phyloP scores from a whole-genome alignment of 2,888 invertebrate species.

The Drepana falcataria region DNA sequence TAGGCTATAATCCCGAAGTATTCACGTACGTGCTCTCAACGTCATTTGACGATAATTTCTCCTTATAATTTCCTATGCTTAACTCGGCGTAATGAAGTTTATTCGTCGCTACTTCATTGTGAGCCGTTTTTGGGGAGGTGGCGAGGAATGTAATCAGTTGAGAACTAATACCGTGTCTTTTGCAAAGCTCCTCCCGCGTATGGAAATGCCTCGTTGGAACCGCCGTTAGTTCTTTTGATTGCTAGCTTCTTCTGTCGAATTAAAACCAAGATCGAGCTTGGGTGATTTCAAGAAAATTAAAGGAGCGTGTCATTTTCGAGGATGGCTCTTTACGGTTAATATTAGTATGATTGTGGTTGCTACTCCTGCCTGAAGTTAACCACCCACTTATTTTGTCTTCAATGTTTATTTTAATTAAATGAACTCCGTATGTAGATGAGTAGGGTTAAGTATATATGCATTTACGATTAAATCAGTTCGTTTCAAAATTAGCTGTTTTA shows the following conservation, averaged over 20 bases:
- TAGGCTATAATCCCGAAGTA: conserved; percentile 58
- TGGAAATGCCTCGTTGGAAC: conserved; percentile 72
- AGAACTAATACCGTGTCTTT: conserved; percentile 74
- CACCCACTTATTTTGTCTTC: conserved; percentile 48
- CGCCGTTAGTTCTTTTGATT: conserved; percentile 76
- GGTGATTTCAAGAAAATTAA: conserved; percentile 71
- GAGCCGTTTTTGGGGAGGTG: conserved; percentile 66
- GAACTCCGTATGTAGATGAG: conserved; percentile 38
- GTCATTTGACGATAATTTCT: conserved; percentile 72
- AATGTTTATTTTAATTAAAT: conserved; percentile 59
- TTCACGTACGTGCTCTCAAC: conserved; percentile 59
- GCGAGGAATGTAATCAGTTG: conserved; percentile 76
- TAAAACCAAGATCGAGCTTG: conserved; percentile 66
- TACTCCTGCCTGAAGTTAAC: conserved; percentile 39
- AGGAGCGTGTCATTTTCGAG: conserved; percentile 66
- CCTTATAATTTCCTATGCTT: conserved; percentile 76
- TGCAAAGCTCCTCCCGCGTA: conserved; percentile 67
- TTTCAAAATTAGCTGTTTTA: conserved; percentile 18
- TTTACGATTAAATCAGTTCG: conserved; percentile 15
- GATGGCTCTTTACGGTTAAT: conserved; percentile 60
- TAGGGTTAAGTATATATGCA: conserved; percentile 10
- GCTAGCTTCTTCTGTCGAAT: conserved; percentile 69
- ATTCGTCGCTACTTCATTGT: conserved; percentile 75
- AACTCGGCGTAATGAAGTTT: conserved; percentile 76
- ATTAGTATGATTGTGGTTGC: conserved; percentile 66